phyloP scores from a whole-genome alignment of 2,888 invertebrate species.

The Deilephila elpenor region DNA sequence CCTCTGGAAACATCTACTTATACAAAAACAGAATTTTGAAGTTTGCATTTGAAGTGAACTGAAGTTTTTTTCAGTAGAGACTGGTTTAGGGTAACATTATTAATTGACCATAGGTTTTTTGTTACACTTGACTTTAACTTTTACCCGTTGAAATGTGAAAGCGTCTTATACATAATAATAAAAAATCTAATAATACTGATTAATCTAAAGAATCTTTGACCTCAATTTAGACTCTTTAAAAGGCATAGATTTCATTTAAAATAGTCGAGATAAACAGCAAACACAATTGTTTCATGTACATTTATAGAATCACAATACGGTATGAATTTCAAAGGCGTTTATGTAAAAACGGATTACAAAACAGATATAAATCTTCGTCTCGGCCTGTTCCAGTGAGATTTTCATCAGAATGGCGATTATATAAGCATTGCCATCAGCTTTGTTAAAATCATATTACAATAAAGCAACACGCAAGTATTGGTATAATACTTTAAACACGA shows the following conservation, averaged over 20 bases:
- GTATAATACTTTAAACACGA: slow-evolving; percentile 67
- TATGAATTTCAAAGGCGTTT: slow-evolving; percentile 39
- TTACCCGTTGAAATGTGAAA: too few species aligned
- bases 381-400: slow-evolving; percentile 71
- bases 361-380: slow-evolving; percentile 53
- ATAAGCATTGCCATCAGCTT: slow-evolving; percentile 72
- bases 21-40: too few species aligned
- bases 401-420: slow-evolving; percentile 66
- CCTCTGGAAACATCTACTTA: too few species aligned
- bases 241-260: background rate
- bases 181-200: too few species aligned
- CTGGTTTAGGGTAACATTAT: too few species aligned
- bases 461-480: slow-evolving; percentile 77
- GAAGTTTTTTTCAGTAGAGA: too few species aligned
- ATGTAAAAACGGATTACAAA: slow-evolving; percentile 48
- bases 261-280: background rate
- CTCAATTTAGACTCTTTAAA: background rate
- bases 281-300: background rate
- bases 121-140: too few species aligned
- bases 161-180: too few species aligned
- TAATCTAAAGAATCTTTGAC: too few species aligned
- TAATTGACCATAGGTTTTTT: too few species aligned
- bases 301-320: slow-evolving; percentile 27
- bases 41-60: too few species aligned
- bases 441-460: slow-evolving; percentile 78